Conservation (phyloP, 1,140 invertebrate genomes). For the Tetramorium parvispinum region DNA sequence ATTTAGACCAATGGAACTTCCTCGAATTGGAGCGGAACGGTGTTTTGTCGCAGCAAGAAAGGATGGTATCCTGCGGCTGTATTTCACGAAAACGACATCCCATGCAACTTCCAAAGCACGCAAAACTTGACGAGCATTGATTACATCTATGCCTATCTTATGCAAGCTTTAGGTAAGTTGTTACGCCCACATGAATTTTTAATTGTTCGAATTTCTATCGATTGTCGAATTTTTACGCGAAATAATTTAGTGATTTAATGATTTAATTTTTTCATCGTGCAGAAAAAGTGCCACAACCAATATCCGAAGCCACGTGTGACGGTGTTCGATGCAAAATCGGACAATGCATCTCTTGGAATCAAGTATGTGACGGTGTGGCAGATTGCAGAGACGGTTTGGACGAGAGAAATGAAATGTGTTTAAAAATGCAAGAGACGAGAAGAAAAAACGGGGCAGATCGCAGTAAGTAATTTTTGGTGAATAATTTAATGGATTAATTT, state of each 20-base stretch:
- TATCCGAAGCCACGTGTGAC: slow-evolving; percentile 82
- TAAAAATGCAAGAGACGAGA: slow-evolving; percentile 68
- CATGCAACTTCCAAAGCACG: slow-evolving; percentile 84
- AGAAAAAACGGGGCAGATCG: slow-evolving; percentile 73
- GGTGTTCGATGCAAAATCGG: slow-evolving; percentile 90
- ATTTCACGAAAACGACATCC: slow-evolving; percentile 85
- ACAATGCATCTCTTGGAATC: slow-evolving; percentile 87
- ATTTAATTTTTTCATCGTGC: slow-evolving; percentile 13
- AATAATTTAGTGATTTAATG: neutral
- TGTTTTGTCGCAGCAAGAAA: slow-evolving; percentile 86
- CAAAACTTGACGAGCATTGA: slow-evolving; percentile 85
- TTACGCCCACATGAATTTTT: neutral
- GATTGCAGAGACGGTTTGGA: slow-evolving; percentile 91
- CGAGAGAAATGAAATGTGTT: slow-evolving; percentile 86
- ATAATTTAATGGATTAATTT: slow-evolving; percentile 2
- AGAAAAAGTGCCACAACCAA: slow-evolving; percentile 19
- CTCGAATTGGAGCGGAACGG: slow-evolving; percentile 86
- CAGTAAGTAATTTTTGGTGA: slow-evolving; percentile 76
- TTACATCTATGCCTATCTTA: slow-evolving; percentile 84
- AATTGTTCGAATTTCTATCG: neutral
- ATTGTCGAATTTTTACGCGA: neutral
- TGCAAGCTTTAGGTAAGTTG: slow-evolving; percentile 81
- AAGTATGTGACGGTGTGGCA: slow-evolving; percentile 89
- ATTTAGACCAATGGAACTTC: slow-evolving; percentile 59
- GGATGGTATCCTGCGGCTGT: slow-evolving; percentile 89